Evolutionary conservation across 37 sponge, comb jelly and placozoan genomes (phyloP).

Genomic region (Bolinopsis microptera): DNA sequence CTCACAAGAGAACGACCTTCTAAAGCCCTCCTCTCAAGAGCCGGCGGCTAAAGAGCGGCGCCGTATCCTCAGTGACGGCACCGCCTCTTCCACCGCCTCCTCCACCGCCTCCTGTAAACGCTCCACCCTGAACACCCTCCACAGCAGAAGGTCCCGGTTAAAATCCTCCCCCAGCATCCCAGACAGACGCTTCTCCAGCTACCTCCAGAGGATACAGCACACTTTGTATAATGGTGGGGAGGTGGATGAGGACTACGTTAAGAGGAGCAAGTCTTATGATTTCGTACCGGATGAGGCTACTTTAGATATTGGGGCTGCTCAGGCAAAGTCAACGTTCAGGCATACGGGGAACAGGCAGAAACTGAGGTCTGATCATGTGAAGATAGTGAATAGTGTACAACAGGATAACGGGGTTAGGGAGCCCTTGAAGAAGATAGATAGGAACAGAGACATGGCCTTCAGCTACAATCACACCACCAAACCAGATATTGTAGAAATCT

Average conservation of each 20-base stretch:
- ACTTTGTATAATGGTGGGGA: background rate
- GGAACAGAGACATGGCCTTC: background rate
- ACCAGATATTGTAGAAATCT: background rate
- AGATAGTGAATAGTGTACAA: background rate
- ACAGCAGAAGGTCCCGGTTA: background rate
- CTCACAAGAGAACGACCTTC: background rate
- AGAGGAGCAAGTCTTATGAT: background rate
- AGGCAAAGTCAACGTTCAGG: background rate
- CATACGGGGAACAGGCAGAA: background rate
- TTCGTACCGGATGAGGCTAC: background rate
- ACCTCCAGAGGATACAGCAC: conserved; percentile 28
- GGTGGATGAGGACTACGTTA: background rate
- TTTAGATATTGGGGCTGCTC: too few species aligned
- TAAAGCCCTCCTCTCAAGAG: background rate
- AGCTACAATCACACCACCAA: background rate
- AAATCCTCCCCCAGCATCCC: conserved; percentile 17
- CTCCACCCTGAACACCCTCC: background rate
- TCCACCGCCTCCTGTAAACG: conserved; percentile 2
- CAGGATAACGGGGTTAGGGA: background rate
- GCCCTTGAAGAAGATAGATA: background rate
- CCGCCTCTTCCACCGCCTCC: background rate
- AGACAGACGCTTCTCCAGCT: conserved; percentile 41
- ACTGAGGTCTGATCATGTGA: background rate
- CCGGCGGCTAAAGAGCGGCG: background rate
- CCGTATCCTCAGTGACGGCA: conserved; percentile 20